phyloP scores from a whole-genome alignment of 2,797 vertebrate species.

The Potorous gilbertii region DNA sequence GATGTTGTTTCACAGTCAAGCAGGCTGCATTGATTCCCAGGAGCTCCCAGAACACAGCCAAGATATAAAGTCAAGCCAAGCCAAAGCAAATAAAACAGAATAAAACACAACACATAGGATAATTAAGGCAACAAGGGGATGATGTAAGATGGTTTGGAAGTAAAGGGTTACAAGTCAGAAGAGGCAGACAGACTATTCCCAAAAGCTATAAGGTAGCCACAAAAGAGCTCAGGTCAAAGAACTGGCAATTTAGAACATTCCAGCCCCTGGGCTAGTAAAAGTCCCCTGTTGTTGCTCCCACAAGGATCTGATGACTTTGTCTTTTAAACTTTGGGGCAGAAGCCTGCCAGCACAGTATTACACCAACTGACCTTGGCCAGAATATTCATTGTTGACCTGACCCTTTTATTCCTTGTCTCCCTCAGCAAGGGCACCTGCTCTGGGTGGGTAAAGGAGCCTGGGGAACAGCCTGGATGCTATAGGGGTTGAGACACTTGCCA shows the following conservation, averaged over 20 bases:
- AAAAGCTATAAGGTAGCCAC: background rate
- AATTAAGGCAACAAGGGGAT: background rate
- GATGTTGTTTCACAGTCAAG: background rate
- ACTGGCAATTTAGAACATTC: background rate
- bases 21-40: background rate
- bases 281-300: background rate
- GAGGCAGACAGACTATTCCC: background rate
- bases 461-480: background rate
- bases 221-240: background rate
- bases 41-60: background rate
- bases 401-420: background rate
- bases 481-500: background rate
- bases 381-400: background rate
- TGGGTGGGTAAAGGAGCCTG: background rate
- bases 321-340: background rate
- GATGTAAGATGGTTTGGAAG: background rate
- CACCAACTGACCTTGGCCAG: background rate
- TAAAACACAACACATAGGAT: background rate
- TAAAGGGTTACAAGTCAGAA: background rate
- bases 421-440: background rate
- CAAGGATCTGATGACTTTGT: background rate
- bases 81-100: background rate
- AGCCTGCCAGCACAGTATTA: background rate
- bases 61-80: background rate
- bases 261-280: background rate